These are phyloP conservation scores for Pantherophis vulpinus DNA, from an alignment of 2,797 vertebrate genomes.

Conservation along the genomic window DNA sequence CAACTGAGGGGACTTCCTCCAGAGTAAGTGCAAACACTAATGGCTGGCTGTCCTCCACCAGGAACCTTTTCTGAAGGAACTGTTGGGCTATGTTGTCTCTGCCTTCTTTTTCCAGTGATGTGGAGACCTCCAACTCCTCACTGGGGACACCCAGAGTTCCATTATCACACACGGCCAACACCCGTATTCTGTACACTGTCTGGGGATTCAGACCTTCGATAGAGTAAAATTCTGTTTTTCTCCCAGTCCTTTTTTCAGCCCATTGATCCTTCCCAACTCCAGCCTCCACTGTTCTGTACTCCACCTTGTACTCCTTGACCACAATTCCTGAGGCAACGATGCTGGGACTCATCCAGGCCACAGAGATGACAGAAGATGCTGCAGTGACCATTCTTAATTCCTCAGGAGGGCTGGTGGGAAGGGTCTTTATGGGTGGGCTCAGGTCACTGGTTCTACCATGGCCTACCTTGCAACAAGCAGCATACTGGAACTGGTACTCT, in stretches of 20 bases:
- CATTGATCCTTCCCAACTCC: accelerated
- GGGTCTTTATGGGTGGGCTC: no score
- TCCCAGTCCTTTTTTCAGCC: not conserved
- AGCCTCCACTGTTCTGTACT: not conserved
- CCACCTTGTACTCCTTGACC: not conserved
- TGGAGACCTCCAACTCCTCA: not conserved
- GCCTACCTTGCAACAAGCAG: no score
- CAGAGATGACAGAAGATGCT: no score
- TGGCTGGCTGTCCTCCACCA: not conserved
- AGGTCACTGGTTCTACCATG: not conserved
- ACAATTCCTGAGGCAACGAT: no score
- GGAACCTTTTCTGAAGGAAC: not conserved
- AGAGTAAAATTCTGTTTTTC: not conserved
- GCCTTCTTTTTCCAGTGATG: not conserved
- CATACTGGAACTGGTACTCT: no score
- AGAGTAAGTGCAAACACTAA: no score
- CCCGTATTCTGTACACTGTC: not conserved
- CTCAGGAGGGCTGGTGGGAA: no score
- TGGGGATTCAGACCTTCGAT: not conserved
- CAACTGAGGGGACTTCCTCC: no score
- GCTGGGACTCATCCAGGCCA: no score
- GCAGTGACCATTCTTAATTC: no score
- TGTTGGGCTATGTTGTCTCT: accelerated
- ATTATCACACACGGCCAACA: not conserved
- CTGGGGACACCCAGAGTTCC: not conserved